A percentile compares a stretch with the other conserved stretches of the same genome.
phyloP scores from a whole-genome alignment of 2,888 invertebrate genomes.

The Agrenia bidenticulata region DNA sequence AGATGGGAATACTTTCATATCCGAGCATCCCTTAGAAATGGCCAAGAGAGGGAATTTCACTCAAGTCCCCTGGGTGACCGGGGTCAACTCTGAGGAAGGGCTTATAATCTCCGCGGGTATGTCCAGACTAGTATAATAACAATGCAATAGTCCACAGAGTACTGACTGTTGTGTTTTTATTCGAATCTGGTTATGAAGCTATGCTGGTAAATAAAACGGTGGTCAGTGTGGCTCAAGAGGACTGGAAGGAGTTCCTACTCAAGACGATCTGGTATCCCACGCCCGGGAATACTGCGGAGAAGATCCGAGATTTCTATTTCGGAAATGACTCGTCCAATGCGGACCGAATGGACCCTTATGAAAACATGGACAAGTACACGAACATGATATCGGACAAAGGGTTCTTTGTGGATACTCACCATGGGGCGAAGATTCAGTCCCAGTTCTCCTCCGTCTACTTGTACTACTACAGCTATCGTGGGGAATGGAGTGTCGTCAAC shows the following conservation, averaged over 20 bases:
- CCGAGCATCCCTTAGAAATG: constrained; percentile 27
- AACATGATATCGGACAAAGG: constrained; percentile 42
- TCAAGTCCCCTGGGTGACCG: constrained; percentile 29
- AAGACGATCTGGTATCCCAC: constrained; percentile 29
- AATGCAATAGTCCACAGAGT: neutral
- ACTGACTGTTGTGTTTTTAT: neutral
- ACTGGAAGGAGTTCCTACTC: constrained; percentile 35
- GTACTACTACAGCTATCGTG: constrained; percentile 39
- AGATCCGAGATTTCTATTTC: constrained; percentile 37
- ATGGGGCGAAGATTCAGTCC: constrained; percentile 33
- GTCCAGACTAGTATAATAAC: neutral
- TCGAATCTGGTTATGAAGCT: constrained; percentile 13
- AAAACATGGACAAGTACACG: constrained; percentile 34
- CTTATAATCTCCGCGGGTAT: constrained; percentile 35
- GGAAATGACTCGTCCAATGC: constrained; percentile 13
- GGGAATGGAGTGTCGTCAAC: constrained; percentile 38
- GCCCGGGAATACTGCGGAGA: constrained; percentile 25
- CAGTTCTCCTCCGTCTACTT: constrained; percentile 33
- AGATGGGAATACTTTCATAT: constrained; percentile 35
- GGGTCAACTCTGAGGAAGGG: constrained; percentile 32
- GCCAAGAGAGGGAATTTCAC: constrained; percentile 25
- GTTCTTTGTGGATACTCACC: constrained; percentile 32
- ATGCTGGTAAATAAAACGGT: constrained; percentile 39
- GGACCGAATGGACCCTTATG: constrained; percentile 31
- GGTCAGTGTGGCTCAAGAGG: constrained; percentile 30